Conservation (phyloP, 2,797 vertebrate genomes). For the Miichthys miiuy region DNA sequence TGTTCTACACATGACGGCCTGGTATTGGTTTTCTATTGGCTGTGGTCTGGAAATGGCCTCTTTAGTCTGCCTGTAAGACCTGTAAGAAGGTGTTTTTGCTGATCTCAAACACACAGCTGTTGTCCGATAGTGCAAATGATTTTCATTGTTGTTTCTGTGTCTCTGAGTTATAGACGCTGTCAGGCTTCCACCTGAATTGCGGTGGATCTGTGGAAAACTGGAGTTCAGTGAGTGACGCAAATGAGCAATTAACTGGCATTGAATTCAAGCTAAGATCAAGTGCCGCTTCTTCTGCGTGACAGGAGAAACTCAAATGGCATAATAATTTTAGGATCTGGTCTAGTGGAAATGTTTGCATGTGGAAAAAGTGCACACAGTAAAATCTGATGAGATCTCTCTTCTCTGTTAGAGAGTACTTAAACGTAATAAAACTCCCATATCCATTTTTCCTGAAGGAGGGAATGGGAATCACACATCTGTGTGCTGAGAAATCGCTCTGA, state of each 20-base stretch:
- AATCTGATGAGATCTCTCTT: slow-evolving; percentile 29
- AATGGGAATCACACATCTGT: not conserved
- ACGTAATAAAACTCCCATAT: slow-evolving; percentile 3
- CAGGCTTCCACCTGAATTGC: slow-evolving; percentile 18
- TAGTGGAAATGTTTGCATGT: slow-evolving; percentile 46
- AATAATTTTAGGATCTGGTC: slow-evolving; percentile 1
- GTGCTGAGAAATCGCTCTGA: slow-evolving; percentile 4
- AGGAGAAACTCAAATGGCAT: slow-evolving; percentile 12
- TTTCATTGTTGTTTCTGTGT: no score
- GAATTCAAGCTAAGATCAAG: slow-evolving; percentile 5
- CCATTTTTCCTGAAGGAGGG: slow-evolving; percentile 22
- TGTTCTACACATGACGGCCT: not conserved
- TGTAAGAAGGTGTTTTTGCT: not conserved
- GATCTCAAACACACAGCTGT: not conserved
- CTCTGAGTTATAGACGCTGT: not conserved
- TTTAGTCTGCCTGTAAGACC: not conserved
- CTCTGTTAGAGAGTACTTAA: slow-evolving; percentile 4
- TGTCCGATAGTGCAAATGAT: not conserved
- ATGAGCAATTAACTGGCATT: slow-evolving; percentile 33
- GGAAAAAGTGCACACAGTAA: slow-evolving; percentile 39
- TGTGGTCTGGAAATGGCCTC: not conserved
- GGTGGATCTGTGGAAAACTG: slow-evolving; percentile 25
- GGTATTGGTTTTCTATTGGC: slow-evolving; percentile 11
- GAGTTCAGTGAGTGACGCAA: not conserved
- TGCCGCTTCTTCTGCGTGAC: slow-evolving; percentile 26